Evolutionary conservation across 2,113 vertebrate genomes (phyloP), one percentile per base, ranked within the genome.

Genomic region (Callithrix jacchus): DNA sequence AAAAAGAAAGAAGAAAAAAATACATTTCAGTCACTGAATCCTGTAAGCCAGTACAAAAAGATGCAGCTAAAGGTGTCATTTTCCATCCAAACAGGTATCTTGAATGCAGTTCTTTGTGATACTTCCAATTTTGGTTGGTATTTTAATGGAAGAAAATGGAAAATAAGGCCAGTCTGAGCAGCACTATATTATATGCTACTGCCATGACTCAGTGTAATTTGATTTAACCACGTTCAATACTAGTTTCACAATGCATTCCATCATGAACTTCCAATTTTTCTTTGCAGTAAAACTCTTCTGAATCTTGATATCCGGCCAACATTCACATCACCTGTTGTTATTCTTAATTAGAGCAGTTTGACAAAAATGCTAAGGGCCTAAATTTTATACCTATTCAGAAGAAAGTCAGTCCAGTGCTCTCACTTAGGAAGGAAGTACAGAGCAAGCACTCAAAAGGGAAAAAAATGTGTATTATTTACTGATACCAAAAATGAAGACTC

Each of bases 111-210:
- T 93, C 93, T 86, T 77, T 94, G 86, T 91, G 91, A 45, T 84
- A 64, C 30, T 85, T 88, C 30, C 89, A 76, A 87, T 85, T 94
- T 93, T 18, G 56, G 30, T 71, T 70, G 61, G 40, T 47, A 81
- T 88, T 96, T 94, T 93, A 97, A 92, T 91, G 87, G 87, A 90
- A 95, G 80, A 77, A 95, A 96, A 97, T 92, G 93, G 81, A 92
- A 94, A 70, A 6, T 82, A 81, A 82, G 37, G 52, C 81, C 82
- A 96, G 86, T 83, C n/a, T 86, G 40, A 93, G 52, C 35, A 89
- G 54, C 45, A 13, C 68, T 93, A 25, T 70, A 30, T 70, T 56
- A 92, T 49, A 83, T 2, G 77, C 85, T 82, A 66, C 6, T 68
- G 71, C 56, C 76, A 83, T 66, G 77, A 93, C 37, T 93, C 91